A percentile compares a stretch with the other conserved stretches of the same genome.
These are phyloP conservation scores for Epinephelus malabaricus DNA, from an alignment of 2,797 vertebrate species.

Conservation along the genomic window DNA sequence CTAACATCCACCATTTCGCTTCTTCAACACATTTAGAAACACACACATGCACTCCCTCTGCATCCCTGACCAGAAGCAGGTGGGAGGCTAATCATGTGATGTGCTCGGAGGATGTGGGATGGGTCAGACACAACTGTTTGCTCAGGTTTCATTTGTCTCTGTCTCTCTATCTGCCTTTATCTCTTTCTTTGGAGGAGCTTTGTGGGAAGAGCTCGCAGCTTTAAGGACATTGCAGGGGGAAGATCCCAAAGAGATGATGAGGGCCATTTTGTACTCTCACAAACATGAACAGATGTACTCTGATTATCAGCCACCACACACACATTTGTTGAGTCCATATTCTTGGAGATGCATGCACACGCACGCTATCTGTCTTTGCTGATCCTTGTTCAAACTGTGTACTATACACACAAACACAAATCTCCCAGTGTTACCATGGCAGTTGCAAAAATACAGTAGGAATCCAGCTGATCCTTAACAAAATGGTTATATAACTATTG, in stretches of 20 bases:
- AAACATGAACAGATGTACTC: slow-evolving; percentile 33
- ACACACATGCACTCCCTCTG: slow-evolving; percentile 12
- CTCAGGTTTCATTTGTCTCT: slow-evolving; percentile 63
- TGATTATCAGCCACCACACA: slow-evolving; percentile 40
- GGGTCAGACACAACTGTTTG: slow-evolving; percentile 67
- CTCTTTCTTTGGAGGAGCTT: slow-evolving; percentile 61
- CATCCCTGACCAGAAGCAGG: slow-evolving; percentile 51
- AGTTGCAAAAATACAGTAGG: slow-evolving; percentile 83
- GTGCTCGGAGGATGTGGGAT: slow-evolving; percentile 46
- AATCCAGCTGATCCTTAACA: slow-evolving; percentile 85
- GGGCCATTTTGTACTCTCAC: slow-evolving; percentile 60
- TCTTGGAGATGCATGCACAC: slow-evolving; percentile 21
- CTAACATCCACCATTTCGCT: slow-evolving; percentile 53
- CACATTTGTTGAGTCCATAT: neutral
- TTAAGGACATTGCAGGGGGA: slow-evolving; percentile 60
- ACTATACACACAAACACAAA: slow-evolving; percentile 27
- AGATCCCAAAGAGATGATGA: slow-evolving; percentile 62
- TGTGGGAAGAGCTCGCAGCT: slow-evolving; percentile 52
- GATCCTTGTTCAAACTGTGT: slow-evolving; percentile 54
- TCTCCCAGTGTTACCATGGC: slow-evolving; percentile 82
- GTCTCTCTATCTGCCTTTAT: slow-evolving; percentile 55
- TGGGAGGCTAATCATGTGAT: slow-evolving; percentile 63
- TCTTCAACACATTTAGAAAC: slow-evolving; percentile 38
- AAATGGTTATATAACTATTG: slow-evolving; percentile 87
- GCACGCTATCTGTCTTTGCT: slow-evolving; percentile 35